Percentiles rank a stretch among this genome's conserved stretches.
Evolutionary conservation across 1,140 invertebrate genomes (phyloP).

Genomic region (Phenacoccus solenopsis): DNA sequence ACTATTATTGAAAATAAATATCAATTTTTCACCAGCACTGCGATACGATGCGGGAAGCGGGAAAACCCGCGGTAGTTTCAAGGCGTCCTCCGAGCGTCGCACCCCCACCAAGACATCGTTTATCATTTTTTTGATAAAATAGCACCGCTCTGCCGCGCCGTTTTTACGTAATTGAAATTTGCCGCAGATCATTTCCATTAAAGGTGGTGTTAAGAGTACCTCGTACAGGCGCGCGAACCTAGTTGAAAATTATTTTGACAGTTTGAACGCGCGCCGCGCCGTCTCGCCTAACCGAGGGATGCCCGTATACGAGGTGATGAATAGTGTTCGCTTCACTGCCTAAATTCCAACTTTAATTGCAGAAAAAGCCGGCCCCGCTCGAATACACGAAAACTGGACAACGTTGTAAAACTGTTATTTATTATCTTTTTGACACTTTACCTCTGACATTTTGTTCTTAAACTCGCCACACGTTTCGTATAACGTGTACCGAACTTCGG

Average conservation of each 20-base stretch:
- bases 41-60: background rate
- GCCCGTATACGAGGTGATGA: background rate
- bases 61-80: background rate
- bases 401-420: background rate
- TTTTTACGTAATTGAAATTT: background rate
- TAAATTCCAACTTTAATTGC: slow-evolving; percentile 2
- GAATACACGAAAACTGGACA: background rate
- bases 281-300: background rate
- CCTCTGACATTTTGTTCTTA: slow-evolving; percentile 1
- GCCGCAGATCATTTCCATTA: background rate
- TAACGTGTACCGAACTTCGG: too few species aligned
- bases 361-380: background rate
- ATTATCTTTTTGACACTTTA: background rate
- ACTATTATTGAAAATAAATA: background rate
- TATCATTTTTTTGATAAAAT: background rate
- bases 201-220: background rate
- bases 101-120: background rate
- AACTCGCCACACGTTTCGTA: background rate
- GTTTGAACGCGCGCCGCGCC: background rate
- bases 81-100: background rate
- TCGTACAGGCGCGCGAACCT: background rate
- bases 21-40: background rate
- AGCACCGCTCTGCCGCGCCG: background rate
- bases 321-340: background rate
- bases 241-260: background rate